Evolutionary conservation across 2,113 vertebrate species (phyloP).

Genomic region (Sceloporus tristichus): DNA sequence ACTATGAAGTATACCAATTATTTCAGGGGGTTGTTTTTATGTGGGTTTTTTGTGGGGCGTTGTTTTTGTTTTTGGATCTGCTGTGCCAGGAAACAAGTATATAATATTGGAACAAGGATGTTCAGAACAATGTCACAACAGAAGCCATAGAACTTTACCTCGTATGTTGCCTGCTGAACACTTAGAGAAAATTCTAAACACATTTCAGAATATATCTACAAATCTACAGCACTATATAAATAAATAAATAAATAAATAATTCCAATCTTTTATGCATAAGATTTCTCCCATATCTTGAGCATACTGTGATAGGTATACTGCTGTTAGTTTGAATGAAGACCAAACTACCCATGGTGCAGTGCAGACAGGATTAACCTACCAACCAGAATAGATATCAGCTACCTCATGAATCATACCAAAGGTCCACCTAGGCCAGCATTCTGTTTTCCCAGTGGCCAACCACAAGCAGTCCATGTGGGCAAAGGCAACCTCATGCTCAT

Average conservation of each 20-base stretch:
- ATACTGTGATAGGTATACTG: neutral
- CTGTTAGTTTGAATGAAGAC: neutral
- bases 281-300: neutral
- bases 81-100: neutral
- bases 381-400: too few relatives aligned
- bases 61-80: neutral
- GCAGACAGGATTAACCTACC: too few relatives aligned
- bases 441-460: too few relatives aligned
- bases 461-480: too few relatives aligned
- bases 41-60: too few relatives aligned
- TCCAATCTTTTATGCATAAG: neutral
- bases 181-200: neutral
- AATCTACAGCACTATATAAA: too few relatives aligned
- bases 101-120: neutral
- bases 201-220: neutral
- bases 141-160: neutral
- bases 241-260: too few relatives aligned
- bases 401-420: too few relatives aligned
- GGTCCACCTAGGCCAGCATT: too few relatives aligned
- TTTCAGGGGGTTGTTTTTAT: neutral
- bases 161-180: neutral
- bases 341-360: neutral
- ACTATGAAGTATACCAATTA: neutral
- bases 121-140: neutral
- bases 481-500: too few relatives aligned